phyloP scores from a whole-genome alignment of 2,113 vertebrate genomes.

The Mesitornis unicolor region DNA sequence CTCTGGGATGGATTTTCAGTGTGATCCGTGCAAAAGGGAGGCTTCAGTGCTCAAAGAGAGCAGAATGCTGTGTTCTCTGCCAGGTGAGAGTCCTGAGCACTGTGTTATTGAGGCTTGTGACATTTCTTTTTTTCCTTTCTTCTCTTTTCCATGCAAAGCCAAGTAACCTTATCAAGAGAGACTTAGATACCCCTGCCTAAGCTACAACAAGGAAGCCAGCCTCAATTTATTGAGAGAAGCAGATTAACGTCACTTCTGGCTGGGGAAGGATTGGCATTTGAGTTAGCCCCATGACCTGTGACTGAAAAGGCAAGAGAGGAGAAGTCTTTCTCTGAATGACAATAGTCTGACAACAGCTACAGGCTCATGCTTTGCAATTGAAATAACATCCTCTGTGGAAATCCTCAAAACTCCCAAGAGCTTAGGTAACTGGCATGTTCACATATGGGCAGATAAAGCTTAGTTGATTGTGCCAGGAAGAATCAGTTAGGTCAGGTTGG shows the following conservation, averaged over 20 bases:
- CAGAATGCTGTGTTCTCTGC: not conserved
- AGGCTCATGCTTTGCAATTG: not conserved
- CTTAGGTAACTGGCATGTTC: not conserved
- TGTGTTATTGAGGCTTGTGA: not conserved
- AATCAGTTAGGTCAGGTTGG: not conserved
- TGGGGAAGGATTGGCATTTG: not conserved
- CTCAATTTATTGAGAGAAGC: not conserved
- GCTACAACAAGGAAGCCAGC: not conserved
- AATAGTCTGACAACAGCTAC: not conserved
- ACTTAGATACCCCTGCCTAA: not conserved
- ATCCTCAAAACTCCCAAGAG: not conserved
- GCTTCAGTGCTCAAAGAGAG: not conserved
- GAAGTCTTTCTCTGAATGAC: not conserved
- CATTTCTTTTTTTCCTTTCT: not conserved
- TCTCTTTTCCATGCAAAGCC: not conserved
- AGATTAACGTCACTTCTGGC: not conserved
- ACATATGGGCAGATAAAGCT: not conserved
- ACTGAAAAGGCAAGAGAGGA: not conserved
- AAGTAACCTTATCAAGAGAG: accelerated
- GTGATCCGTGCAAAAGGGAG: not conserved
- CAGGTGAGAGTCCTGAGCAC: not conserved
- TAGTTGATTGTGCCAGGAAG: not conserved
- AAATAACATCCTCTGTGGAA: not conserved
- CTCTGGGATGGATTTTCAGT: not conserved
- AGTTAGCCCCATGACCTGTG: not conserved